Conservation (phyloP, 2,888 invertebrate genomes). For the Empis stercorea region DNA sequence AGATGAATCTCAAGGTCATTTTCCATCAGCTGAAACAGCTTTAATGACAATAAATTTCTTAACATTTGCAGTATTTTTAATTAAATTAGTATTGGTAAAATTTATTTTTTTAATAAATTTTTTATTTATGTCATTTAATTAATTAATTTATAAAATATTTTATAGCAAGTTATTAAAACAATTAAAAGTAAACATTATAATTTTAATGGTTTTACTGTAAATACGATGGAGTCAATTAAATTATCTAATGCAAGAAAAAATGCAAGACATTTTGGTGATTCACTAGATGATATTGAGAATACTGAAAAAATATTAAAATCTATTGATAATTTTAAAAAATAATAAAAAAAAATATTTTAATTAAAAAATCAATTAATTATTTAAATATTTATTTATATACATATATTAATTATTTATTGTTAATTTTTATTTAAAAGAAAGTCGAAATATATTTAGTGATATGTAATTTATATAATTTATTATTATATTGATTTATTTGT, state of each 20-base stretch:
- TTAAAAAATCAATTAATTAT: too few species aligned
- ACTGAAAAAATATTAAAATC: constrained; percentile 6
- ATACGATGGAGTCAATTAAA: constrained; percentile 17
- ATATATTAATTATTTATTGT: too few species aligned
- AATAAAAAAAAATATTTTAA: neutral
- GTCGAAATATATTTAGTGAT: too few species aligned
- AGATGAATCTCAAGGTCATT: constrained; percentile 49
- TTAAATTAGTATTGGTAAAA: constrained; percentile 68
- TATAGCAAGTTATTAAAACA: constrained; percentile 54
- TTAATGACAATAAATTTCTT: constrained; percentile 73
- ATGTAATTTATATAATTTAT: too few species aligned
- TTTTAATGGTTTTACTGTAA: constrained; percentile 24
- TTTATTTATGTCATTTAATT: too few species aligned
- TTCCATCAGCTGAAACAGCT: constrained; percentile 69
- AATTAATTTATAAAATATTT: constrained; percentile 16
- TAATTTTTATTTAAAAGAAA: too few species aligned
- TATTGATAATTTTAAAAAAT: neutral
- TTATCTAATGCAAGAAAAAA: constrained; percentile 8
- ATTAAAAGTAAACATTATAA: constrained; percentile 45
- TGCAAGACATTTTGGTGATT: constrained; percentile 1
- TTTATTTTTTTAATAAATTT: constrained; percentile 1
- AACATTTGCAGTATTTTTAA: constrained; percentile 72
- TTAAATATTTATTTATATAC: too few species aligned
- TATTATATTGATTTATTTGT: too few species aligned
- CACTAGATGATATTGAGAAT: neutral